phyloP scores from a whole-genome alignment of 23 tunicate species.

The Halocynthia roretzi region DNA sequence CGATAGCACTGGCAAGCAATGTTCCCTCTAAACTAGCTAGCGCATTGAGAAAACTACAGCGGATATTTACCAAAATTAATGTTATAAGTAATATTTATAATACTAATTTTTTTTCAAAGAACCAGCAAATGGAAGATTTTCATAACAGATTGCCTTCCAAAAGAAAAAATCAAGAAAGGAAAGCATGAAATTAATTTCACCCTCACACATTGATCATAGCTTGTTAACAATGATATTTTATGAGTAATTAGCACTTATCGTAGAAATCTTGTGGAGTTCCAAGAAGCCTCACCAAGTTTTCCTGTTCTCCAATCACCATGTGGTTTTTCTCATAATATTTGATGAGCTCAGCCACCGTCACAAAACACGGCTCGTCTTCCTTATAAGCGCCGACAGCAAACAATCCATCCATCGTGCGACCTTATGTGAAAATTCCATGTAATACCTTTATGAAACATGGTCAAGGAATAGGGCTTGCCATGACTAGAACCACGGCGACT shows the following conservation, averaged over 20 bases:
- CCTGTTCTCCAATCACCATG: slow-evolving; percentile 53
- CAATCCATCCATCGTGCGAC: slow-evolving; percentile 31
- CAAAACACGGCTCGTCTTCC: slow-evolving; percentile 59
- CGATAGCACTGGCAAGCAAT: no score
- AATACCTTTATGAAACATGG: slow-evolving; percentile 39
- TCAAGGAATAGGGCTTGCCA: slow-evolving; percentile 60
- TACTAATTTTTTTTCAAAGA: neutral
- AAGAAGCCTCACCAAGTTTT: slow-evolving; percentile 8
- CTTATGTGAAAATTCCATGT: slow-evolving; percentile 84
- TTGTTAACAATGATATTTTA: neutral
- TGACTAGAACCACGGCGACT: slow-evolving; percentile 38
- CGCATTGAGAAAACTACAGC: no score
- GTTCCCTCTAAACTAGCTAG: no score
- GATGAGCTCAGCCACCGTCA: slow-evolving; percentile 50
- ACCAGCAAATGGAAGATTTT: no score
- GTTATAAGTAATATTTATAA: neutral
- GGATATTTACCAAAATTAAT: no score
- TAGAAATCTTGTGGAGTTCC: slow-evolving; percentile 17
- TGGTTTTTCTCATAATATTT: slow-evolving; percentile 46
- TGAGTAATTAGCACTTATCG: neutral
- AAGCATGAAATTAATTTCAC: neutral
- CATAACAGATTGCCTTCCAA: neutral
- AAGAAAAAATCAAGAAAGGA: neutral
- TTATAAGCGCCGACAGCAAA: slow-evolving; percentile 70
- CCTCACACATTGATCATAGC: neutral